Evolutionary conservation across 2,113 vertebrate genomes (phyloP).

Genomic region (Nothoprocta perdicaria): DNA sequence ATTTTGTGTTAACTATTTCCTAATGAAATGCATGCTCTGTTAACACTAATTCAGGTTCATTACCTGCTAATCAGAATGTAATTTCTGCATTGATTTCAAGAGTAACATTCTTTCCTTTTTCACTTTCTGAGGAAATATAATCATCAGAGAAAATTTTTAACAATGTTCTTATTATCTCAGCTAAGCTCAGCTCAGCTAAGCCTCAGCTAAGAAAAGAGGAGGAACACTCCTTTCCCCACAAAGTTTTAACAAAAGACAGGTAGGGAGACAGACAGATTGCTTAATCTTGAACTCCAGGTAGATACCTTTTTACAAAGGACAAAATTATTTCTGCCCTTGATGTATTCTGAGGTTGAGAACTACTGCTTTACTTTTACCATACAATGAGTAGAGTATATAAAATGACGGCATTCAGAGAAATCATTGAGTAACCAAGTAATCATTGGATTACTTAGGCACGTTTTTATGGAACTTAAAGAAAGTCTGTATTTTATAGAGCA

Average conservation of each 20-base stretch:
- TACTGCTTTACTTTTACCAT: neutral
- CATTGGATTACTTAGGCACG: neutral
- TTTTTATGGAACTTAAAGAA: neutral
- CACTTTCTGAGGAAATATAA: neutral
- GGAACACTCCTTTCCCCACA: neutral
- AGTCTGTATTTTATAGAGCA: neutral
- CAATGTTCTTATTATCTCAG: neutral
- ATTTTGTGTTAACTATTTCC: neutral
- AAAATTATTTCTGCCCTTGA: neutral
- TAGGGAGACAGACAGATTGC: neutral
- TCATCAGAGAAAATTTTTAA: neutral
- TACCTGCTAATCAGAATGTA: neutral
- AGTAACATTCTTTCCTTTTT: neutral
- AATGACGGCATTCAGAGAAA: neutral
- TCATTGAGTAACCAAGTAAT: neutral
- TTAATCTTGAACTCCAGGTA: neutral
- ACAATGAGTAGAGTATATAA: neutral
- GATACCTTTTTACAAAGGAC: neutral
- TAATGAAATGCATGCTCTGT: neutral
- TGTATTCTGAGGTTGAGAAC: rapidly evolving
- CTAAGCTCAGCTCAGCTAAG: neutral
- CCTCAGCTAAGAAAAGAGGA: too few species aligned
- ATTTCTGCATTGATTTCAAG: neutral
- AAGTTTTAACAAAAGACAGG: neutral
- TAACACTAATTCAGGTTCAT: neutral